Evolutionary conservation across 2,888 invertebrate genomes (phyloP), one percentile per base, ranked within the genome.

Genomic region (Dorcus parallelipipedus): DNA sequence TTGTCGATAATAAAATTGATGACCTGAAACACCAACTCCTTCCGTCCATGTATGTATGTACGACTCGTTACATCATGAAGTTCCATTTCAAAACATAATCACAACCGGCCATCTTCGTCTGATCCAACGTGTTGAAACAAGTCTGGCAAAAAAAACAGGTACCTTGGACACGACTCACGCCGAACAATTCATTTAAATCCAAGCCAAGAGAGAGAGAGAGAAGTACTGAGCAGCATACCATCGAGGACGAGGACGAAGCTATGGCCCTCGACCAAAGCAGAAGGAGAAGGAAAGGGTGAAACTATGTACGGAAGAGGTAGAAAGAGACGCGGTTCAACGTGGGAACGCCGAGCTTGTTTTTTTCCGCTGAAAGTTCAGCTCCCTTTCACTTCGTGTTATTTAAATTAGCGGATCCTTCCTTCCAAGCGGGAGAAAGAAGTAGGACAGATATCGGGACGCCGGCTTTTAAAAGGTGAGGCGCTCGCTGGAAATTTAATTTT

Each of bases 351-450:
- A 38, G 23, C 48, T 38, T 52, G 52, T 57, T 57, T 56, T 57
- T 49, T 49, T 52, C 47, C 52, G 45, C 52, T 5, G 57, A 57
- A 57, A 57, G 57, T 57, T 57, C 57, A 57, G 49, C 52, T 57
- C 57, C 57, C 57, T 57, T 57, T 57, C 57, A 57, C 57, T 57
- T 57, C 53, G 57, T 57, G 57, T 57, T 57, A 57, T 57, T 57
- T 57, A 57, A 57, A 57, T 57, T 57, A 52, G 52, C 52, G 52
- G 57, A 52, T 52, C 45, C 57, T 52, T 52, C 26, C 26, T 33
- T 33, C 26, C 26, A 33, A 20, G 57, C 38, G 40, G 53, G 38
- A 48, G 49, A 51, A 48, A 45, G 10, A 20, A 45, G 20, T 20
- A 45, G 45, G 23, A 45, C 26, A 33, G 26, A 33, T 33, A 33